Evolutionary conservation across 1,140 invertebrate species (phyloP), one percentile per base, ranked within the genome.

Genomic region (Drosophila littoralis): DNA sequence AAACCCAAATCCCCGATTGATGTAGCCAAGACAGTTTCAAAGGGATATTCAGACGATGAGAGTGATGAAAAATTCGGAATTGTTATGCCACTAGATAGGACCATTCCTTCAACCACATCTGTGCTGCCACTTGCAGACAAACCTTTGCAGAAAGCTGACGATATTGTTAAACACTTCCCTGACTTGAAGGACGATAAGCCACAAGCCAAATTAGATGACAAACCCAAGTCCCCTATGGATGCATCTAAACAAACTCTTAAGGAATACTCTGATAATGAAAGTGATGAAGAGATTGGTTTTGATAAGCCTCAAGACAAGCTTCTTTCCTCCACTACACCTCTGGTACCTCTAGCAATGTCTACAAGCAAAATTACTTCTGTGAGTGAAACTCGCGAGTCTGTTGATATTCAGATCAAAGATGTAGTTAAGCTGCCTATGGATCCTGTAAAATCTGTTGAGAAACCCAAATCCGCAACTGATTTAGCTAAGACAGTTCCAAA

Each of bases 241-340:
- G 5, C 12, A 46, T 12, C 32, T 10, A 67, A 61, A 17, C 38
- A 33, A 32, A 7, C 9, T 32, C 15, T 36, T 0, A 73, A 63
- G 38, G 51, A 52, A n/a, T 70, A 75, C 48, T 65, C 60, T 9
- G 60, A 75, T 17, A 51, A 58, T 17, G 67, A 75, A 40, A 71
- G 67, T 22, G 59, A 55, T 45, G 55, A 71, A 15, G 67, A 75
- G 36, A 46, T 57, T 57, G 35, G 43, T 6, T 8, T 54, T 12
- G 9, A 17, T 3, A 75, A 40, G 17, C 57, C 71, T 7, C 51
- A 57, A 35, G 52, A 40, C 1, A 63, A 69, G 32, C 38, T 43
- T 2, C 43, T 13, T 42, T 42, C 65, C 1, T 22, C 35, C 3
- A 33, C 55, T 6, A 45, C 40, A n/a, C 40, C 55, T 13, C 8